A percentile compares a stretch with the other conserved stretches of the same genome.
phyloP scores from a whole-genome alignment of 2,888 invertebrate genomes.

The Campopleginae sp. region DNA sequence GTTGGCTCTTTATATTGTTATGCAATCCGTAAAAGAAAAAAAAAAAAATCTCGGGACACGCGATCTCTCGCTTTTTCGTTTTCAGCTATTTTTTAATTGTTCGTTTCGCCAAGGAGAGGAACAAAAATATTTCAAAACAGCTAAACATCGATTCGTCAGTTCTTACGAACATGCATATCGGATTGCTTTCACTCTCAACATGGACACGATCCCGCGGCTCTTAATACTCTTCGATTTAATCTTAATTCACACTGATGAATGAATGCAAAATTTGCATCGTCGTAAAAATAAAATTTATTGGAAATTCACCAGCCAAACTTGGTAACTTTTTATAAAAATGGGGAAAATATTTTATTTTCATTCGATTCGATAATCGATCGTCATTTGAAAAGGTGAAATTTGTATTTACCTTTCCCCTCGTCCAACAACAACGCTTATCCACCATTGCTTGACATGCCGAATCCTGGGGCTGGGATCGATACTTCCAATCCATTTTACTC shows the following conservation, averaged over 20 bases:
- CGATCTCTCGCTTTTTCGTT: conserved; percentile 12
- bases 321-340: background rate
- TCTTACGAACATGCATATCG: background rate
- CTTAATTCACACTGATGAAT: background rate
- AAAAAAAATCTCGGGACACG: conserved; percentile 11
- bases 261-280: background rate
- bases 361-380: background rate
- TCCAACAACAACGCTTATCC: conserved; percentile 94
- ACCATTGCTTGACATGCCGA: conserved; percentile 95
- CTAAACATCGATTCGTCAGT: background rate
- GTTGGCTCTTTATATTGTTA: conserved; percentile 13
- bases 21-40: conserved; percentile 10
- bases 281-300: background rate
- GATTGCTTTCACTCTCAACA: background rate
- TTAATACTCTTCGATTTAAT: background rate
- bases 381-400: too few relatives aligned
- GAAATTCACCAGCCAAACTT: background rate
- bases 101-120: background rate
- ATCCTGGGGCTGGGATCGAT: conserved; percentile 93
- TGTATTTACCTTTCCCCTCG: conserved; percentile 90
- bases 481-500: conserved; percentile 96
- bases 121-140: conserved; percentile 3
- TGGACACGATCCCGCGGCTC: background rate
- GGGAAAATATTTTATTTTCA: background rate
- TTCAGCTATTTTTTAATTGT: background rate